Evolutionary conservation across 2,797 vertebrate genomes (phyloP), one percentile per base, ranked within the genome.

Genomic region (Tokudaia tokunoshimensis): DNA sequence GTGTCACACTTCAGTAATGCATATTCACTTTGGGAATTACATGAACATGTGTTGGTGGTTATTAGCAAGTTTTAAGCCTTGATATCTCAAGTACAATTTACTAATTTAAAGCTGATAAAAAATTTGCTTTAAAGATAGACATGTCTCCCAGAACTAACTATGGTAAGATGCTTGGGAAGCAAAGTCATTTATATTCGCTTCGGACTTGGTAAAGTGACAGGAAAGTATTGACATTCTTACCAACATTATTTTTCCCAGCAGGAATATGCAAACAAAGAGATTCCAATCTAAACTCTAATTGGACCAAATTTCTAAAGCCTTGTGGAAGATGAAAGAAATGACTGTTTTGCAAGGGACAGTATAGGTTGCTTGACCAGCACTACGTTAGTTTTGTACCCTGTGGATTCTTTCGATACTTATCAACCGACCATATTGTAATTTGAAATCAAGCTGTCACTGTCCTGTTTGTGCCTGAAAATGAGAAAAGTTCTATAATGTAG

Each of bases 201-300:
- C 55, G 13, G 12, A 3, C 15, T 8, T 41, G 7, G 59, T 22
- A 63, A 83, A 44, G 10, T 81, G 67, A 37, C 34, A 26, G 34
- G 0, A 15, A 52, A 76, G 3, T 10, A 7, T 0, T 44, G 41
- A 4, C 26, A 17, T 9, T 55, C 3, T 52, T 26, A 19, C 14
- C 22, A 24, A 41, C 13, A 5, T 52, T 2, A 55, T 14, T 31
- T 3, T 3, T 24, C 15, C 26, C 2, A 10, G 1, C 5, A n/a
- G 2, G 0, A 11, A 14, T 31, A 91, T 57, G 3, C 41, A 91
- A 84, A 47, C 0, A 0, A 59, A 2, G 14, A 24, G 3, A 59
- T 19, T 20, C 1, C 47, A 34, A 41, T 26, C 55, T n/a, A 13
- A 47, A 14, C 4, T 17, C 24, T 67, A 37, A 82, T 70, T 87